phyloP scores from a whole-genome alignment of 2,888 invertebrate genomes.

The Megalurothrips usitatus region DNA sequence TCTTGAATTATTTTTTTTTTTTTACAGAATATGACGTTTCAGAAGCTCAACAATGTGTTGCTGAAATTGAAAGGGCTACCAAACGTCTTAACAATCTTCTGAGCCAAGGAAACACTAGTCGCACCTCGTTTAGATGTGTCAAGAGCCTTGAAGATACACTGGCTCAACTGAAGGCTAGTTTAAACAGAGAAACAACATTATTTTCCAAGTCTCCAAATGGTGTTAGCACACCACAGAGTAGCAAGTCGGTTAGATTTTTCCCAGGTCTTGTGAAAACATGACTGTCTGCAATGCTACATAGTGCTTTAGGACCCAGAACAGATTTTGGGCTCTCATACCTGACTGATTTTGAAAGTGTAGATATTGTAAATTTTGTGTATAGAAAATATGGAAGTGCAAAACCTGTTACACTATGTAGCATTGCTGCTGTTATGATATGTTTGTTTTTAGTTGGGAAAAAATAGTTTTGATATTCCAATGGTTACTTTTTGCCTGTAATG shows the following conservation, averaged over 20 bases:
- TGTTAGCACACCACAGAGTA: neutral
- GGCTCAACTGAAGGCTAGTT: neutral
- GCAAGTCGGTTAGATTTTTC: constrained; percentile 4
- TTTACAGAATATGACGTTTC: neutral
- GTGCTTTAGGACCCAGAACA: neutral
- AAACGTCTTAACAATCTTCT: neutral
- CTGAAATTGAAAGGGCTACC: constrained; percentile 23
- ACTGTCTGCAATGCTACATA: constrained; percentile 7
- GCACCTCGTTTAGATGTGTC: neutral
- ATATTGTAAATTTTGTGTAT: constrained; percentile 21
- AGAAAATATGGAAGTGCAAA: constrained; percentile 5
- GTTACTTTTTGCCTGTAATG: neutral
- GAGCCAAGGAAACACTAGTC: neutral
- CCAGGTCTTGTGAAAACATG: neutral
- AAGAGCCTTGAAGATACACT: neutral
- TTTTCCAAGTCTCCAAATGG: neutral
- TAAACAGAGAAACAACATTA: neutral
- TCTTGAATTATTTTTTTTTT: neutral
- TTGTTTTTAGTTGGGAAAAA: neutral
- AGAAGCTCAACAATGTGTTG: constrained; percentile 14
- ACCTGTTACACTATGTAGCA: constrained; percentile 13
- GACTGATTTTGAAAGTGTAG: neutral
- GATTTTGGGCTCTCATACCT: neutral
- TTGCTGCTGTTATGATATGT: neutral
- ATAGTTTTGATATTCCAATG: neutral